phyloP scores from a whole-genome alignment of 2,113 vertebrate genomes.

The Siphamia tubifer region DNA sequence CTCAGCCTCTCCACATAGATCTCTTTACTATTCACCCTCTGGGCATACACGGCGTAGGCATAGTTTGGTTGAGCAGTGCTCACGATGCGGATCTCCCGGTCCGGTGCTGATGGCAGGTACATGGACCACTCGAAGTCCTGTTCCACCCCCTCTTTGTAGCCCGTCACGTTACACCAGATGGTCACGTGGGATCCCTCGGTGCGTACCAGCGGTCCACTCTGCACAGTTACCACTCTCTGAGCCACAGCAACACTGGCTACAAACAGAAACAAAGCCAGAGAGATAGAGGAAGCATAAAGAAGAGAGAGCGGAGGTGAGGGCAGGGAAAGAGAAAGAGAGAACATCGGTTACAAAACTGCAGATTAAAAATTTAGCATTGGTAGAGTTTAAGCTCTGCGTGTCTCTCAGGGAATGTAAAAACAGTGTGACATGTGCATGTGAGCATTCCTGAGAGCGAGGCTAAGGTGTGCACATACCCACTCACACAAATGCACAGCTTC shows the following conservation, averaged over 20 bases:
- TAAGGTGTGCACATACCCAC: neutral
- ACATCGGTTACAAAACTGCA: constrained; percentile 55
- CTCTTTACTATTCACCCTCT: constrained; percentile 84
- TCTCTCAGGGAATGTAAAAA: constrained; percentile 46
- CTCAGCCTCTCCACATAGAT: constrained; percentile 90
- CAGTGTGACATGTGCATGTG: constrained; percentile 43
- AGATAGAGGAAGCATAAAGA: neutral
- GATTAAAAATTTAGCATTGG: constrained; percentile 58
- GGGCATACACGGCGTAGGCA: constrained; percentile 88
- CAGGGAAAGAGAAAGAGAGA: constrained; percentile 19
- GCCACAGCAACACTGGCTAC: constrained; percentile 74
- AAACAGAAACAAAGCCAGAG: neutral
- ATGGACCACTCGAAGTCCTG: constrained; percentile 96
- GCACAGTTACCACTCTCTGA: constrained; percentile 87
- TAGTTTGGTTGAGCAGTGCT: constrained; percentile 90
- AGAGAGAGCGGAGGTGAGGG: neutral
- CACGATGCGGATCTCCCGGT: constrained; percentile 92
- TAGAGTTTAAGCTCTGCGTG: constrained; percentile 21
- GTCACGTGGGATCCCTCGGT: constrained; percentile 90
- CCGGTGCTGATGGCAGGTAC: constrained; percentile 83
- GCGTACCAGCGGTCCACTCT: constrained; percentile 88
- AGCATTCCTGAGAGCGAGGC: constrained; percentile 40
- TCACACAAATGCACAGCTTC: neutral
- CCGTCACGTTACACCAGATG: constrained; percentile 93
- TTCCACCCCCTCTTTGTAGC: constrained; percentile 82